Conservation (phyloP, 2,888 invertebrate species). For the Lagria hirta region DNA sequence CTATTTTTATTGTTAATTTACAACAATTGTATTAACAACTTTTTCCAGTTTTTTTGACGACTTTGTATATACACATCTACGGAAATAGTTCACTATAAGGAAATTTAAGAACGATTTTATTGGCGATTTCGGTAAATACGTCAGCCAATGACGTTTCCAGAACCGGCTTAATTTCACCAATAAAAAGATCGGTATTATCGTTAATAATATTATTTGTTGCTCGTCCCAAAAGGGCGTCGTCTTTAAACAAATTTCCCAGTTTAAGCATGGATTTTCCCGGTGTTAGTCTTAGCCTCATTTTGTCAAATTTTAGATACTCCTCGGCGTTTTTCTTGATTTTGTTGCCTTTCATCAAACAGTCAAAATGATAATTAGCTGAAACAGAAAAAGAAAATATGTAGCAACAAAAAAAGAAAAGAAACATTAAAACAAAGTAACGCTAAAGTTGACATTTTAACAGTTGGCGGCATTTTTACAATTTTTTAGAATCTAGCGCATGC, state of each 20-base stretch:
- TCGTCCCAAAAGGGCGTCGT: conserved; percentile 64
- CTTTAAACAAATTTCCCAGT: conserved; percentile 68
- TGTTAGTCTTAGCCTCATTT: conserved; percentile 63
- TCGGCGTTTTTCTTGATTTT: conserved; percentile 60
- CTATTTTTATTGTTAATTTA: too few relatives aligned
- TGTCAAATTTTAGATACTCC: conserved; percentile 64
- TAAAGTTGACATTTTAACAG: too few relatives aligned
- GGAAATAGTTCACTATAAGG: conserved; percentile 72
- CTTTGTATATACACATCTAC: too few relatives aligned
- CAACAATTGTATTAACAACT: too few relatives aligned
- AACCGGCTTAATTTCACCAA: conserved; percentile 69
- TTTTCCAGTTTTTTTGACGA: too few relatives aligned
- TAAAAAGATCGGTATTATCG: conserved; percentile 66
- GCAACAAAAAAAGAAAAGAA: too few relatives aligned
- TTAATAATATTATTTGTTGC: conserved; percentile 69
- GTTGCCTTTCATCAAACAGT: conserved; percentile 65
- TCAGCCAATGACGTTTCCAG: conserved; percentile 65
- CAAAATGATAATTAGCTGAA: conserved; percentile 66
- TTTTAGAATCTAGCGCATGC: too few relatives aligned
- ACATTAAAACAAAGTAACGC: too few relatives aligned
- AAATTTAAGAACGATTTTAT: conserved; percentile 68
- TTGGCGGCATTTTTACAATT: too few relatives aligned
- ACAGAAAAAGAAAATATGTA: conserved; percentile 29
- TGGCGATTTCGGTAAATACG: conserved; percentile 69
- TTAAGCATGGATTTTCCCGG: conserved; percentile 63